Conservation (phyloP, 1,140 invertebrate genomes). For the Nasonia vitripennis region DNA sequence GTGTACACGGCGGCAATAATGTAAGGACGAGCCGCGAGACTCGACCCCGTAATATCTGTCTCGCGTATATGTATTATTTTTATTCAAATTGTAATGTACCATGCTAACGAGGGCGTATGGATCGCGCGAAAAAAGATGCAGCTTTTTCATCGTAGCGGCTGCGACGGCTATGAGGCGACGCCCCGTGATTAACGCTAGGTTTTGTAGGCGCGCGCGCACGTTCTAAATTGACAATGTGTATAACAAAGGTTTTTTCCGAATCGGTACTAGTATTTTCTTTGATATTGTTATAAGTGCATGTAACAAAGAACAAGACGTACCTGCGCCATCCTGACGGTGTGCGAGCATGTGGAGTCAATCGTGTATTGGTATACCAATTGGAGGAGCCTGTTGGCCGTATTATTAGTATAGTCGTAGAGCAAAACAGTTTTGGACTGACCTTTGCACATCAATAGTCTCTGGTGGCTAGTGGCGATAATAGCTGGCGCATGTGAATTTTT, state of each 20-base stretch:
- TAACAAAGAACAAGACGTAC: no score
- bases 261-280: neutral
- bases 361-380: no score
- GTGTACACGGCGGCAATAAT: neutral
- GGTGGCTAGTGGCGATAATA: no score
- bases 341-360: no score
- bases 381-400: no score
- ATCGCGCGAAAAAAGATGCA: slow-evolving; percentile 27
- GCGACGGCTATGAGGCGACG: neutral
- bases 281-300: neutral
- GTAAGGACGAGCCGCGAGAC: slow-evolving; percentile 37
- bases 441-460: no score
- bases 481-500: no score
- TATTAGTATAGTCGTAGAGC: no score
- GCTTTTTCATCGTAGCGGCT: neutral
- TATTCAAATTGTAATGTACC: slow-evolving; percentile 19
- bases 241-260: neutral
- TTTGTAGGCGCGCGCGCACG: neutral
- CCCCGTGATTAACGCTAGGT: neutral
- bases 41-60: slow-evolving; percentile 42
- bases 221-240: slow-evolving; percentile 38
- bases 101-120: slow-evolving; percentile 34
- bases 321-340: no score
- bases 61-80: neutral
- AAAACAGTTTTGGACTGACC: no score